These are phyloP conservation scores for Macrostomum lignano DNA, from an alignment of 1,140 invertebrate species.

Conservation along the genomic window DNA sequence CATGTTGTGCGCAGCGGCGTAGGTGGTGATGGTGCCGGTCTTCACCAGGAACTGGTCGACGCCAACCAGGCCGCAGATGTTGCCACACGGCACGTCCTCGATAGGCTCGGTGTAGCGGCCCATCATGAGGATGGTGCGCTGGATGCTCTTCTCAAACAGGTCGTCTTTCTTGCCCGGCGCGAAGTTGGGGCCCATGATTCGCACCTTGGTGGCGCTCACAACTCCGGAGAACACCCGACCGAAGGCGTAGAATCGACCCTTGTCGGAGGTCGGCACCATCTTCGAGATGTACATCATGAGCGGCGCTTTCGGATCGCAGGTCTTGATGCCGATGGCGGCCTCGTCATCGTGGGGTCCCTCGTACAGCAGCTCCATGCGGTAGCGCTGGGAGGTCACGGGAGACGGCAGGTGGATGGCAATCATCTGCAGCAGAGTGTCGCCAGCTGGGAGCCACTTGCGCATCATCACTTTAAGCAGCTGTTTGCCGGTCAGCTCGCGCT, in stretches of 20 bases:
- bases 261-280: slow-evolving; percentile 98
- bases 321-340: slow-evolving; percentile 53
- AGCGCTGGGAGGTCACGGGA: slow-evolving; percentile 88
- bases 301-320: slow-evolving; percentile 72
- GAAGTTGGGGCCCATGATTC: slow-evolving; percentile 66
- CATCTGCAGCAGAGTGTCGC: slow-evolving; percentile 97
- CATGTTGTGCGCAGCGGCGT: slow-evolving; percentile 97
- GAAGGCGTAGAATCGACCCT: slow-evolving; percentile 97
- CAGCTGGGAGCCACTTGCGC: slow-evolving; percentile 93
- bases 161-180: slow-evolving; percentile 91
- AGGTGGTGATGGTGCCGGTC: slow-evolving; percentile 94
- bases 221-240: slow-evolving; percentile 93
- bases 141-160: slow-evolving; percentile 90
- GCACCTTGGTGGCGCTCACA: slow-evolving; percentile 58
- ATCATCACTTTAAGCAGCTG: slow-evolving; percentile 40
- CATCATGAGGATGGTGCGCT: slow-evolving; percentile 98
- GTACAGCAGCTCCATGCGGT: slow-evolving; percentile 95
- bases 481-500: slow-evolving; percentile 58
- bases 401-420: slow-evolving; percentile 97
- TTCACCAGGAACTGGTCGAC: slow-evolving; percentile 98
- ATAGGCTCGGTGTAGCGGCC: slow-evolving; percentile 96
- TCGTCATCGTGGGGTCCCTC: slow-evolving; percentile 64
- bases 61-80: slow-evolving; percentile 96
- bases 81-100: slow-evolving; percentile 92
- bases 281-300: slow-evolving; percentile 99